Conservation (phyloP, 2,888 invertebrate genomes). For the Eupithecia pulchellata region DNA sequence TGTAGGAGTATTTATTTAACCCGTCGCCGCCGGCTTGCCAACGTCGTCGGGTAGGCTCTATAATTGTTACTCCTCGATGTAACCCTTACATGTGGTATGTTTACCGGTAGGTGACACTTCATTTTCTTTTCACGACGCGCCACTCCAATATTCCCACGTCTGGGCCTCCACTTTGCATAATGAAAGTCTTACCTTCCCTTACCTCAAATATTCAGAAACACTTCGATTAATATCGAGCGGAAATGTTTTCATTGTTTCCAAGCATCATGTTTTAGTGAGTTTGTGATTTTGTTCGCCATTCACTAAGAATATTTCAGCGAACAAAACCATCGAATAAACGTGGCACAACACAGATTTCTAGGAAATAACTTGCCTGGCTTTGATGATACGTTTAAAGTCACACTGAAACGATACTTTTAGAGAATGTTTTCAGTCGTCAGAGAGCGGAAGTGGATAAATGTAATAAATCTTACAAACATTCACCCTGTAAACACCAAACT, state of each 20-base stretch:
- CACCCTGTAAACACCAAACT: neutral
- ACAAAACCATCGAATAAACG: neutral
- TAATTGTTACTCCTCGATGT: slow-evolving; percentile 9
- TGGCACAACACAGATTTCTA: neutral
- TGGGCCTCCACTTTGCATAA: slow-evolving; percentile 63
- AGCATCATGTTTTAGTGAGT: neutral
- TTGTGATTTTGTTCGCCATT: neutral
- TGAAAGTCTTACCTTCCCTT: slow-evolving; percentile 52
- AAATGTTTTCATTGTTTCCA: slow-evolving; percentile 17
- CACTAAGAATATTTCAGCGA: neutral
- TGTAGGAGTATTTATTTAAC: too few relatives aligned
- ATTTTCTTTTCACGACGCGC: slow-evolving; percentile 62
- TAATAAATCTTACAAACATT: too few relatives aligned
- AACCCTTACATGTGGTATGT: slow-evolving; percentile 41
- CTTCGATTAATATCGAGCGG: slow-evolving; percentile 26
- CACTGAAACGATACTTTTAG: too few relatives aligned
- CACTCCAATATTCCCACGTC: slow-evolving; percentile 32
- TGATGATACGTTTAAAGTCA: too few relatives aligned
- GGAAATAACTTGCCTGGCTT: neutral
- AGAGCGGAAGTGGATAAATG: too few relatives aligned
- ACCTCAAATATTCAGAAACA: slow-evolving; percentile 54
- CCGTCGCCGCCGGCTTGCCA: neutral
- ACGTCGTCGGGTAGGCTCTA: neutral
- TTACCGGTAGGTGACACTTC: slow-evolving; percentile 63
- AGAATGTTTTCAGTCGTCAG: too few relatives aligned